Evolutionary conservation across 2,888 invertebrate species (phyloP), one percentile per base, ranked within the genome.

Genomic region (Rotaria sp.): DNA sequence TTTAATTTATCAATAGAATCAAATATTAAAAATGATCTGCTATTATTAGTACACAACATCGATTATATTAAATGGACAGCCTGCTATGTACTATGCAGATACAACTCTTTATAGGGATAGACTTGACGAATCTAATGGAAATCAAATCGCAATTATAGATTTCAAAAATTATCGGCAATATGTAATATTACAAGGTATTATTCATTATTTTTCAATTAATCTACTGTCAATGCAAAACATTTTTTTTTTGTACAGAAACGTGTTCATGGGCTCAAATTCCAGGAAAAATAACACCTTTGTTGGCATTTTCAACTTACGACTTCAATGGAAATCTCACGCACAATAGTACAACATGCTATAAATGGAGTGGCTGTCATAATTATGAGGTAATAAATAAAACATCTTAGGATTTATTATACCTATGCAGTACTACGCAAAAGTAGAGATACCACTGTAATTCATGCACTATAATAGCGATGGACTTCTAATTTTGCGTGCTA

Each of bases 231-330:
- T 75, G 24, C 0, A 45, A 26, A 41, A 41, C 75, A 24, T 38
- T 38, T 35, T 41, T 75, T 67, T 67, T 2, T 67, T 30, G 24
- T 75, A 13, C 41, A 75, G 75, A 30, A 24, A 26, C 45, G 8
- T 75, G 75, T 75, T 75, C 75, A 41, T 75, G 41, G 75, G 30
- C 24, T 41, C 75, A 75, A 75, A 75, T 75, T 41, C 75, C 75
- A 2, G 75, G 75, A 38, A 75, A 75, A 75, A 75, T 75, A 7
- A 24, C 10, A 75, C 75, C 75, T 45, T 45, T 75, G 75, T 75
- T 75, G 13, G 21, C n/a, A 26, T 75, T 75, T 75, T 18, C 41
- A 41, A 75, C 75, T 75, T 75, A 75, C 38, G 75, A 41, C 5
- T 75, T 41, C 38, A 45, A 26, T 21, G 75, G 75, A 75, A 75